Base-by-base conservation (phyloP, 2,888 invertebrate genomes). In the Melitaea athalia region DNA sequence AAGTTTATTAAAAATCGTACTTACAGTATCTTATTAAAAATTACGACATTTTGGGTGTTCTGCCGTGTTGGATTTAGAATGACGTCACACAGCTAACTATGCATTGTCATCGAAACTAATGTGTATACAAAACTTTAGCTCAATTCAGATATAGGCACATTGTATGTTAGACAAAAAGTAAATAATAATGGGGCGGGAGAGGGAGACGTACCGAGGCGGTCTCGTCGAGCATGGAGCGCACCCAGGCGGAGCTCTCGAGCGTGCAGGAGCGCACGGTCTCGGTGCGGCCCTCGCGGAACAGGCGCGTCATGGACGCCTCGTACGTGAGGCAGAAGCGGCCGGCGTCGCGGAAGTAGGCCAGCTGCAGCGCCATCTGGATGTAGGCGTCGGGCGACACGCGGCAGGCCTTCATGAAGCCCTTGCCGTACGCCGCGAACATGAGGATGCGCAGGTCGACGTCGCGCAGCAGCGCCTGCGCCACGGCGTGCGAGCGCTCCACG, bases 261-360 rank as follows among this genome's bases (percentile, higher is more conserved):
- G 99, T 98, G 83, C 99, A 99, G 0, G 99, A 98, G 69, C 99
- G 94, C 0, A 99, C 99, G 0, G 99, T 99, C 92, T 99, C 99
- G 0, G 99, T 99, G 75, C 99, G 95, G 0, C 99, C 99, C 92
- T 99, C 99, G 69, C 98, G 95, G 93, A 96, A 99, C 76, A 99
- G 92, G 70, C 99, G 94, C 0, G 99, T 99, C 99, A 99, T 99
- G 31, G 99, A 99, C 0, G 99, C 99, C 92, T 99, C 99, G 85
- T 99, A 99, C 0, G 99, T 99, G 72, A 99, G 93, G 81, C 97
- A 98, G 90, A 99, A 99, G 75, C 97, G 97, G 0, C 96, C 96
- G 64, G 98, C 96, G 86, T 98, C 97, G 85, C 98, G 94, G 86
- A 95, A 99, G 87, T 99, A 99, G 2, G 99, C 98, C 77, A 99